Conservation (phyloP, 2,797 vertebrate species). For the Phrynocephalus vlangalii region DNA sequence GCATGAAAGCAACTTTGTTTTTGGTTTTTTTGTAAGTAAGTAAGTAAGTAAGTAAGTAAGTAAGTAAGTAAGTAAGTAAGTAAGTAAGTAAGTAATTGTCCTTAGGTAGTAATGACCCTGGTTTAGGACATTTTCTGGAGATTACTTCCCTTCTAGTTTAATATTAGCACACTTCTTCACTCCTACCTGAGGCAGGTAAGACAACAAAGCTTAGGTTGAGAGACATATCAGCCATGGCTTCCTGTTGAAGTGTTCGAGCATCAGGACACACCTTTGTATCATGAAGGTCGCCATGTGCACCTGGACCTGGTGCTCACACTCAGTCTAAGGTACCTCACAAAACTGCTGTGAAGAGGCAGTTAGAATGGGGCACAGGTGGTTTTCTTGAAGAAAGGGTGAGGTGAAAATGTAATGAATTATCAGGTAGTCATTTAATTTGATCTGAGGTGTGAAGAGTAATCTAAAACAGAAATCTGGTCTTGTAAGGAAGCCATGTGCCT, state of each 20-base stretch:
- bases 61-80: too few relatives aligned
- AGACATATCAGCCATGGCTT: not conserved
- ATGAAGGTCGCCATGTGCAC: not conserved
- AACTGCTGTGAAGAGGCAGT: not conserved
- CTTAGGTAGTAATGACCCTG: slow-evolving; percentile 15
- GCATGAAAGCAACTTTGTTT: too few relatives aligned
- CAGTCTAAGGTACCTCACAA: not conserved
- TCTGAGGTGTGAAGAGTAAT: too few relatives aligned
- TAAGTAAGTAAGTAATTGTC: not conserved
- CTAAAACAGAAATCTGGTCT: not conserved
- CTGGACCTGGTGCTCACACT: not conserved
- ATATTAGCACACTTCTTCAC: slow-evolving; percentile 17
- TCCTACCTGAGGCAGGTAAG: not conserved
- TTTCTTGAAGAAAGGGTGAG: not conserved
- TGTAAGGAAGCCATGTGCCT: not conserved
- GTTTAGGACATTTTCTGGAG: slow-evolving; percentile 20
- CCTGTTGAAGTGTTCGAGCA: not conserved
- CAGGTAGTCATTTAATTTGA: not conserved
- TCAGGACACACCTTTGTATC: not conserved
- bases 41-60: slow-evolving; percentile 6
- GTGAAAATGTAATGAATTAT: not conserved
- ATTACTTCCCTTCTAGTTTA: slow-evolving; percentile 3
- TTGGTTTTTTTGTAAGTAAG: not conserved
- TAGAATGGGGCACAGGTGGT: too few relatives aligned
- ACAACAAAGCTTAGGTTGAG: not conserved